Base-by-base conservation (phyloP, 2,113 vertebrate species). In the Pithys albifrons region DNA sequence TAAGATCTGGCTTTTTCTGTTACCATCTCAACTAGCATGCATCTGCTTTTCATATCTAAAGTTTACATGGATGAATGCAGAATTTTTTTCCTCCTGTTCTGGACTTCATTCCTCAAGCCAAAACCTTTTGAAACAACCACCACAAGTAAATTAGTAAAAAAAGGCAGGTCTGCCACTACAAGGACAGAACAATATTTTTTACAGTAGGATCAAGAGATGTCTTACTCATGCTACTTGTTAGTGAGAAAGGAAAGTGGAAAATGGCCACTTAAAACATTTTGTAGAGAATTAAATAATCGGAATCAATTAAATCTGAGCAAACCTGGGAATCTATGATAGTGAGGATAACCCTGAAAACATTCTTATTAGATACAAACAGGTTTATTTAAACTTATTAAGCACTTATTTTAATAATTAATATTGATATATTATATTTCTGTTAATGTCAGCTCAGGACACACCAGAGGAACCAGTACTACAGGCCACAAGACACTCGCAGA, bases 11-110 rank as follows among this genome's bases (percentile, higher is more conserved):
- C n/a, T 93, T 89, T 46, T 73, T 35, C 54, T 93, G 78, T 76
- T 81, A 87, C 35, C 67, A 77, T 54, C 75, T 74, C 69, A 92
- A 33, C 43, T 51, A 88, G 23, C 17, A 19, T 55, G 61, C 73
- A 88, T 91, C 85, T 91, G 90, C 71, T 93, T 95, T 92, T 94
- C n/a, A 22, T 55, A 80, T 84, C 62, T 83, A 19, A 54, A 39
- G 64, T 25, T 55, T 19, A 48, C 35, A 55, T 37, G 17, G 37
- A 69, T 10, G 14, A 87, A 75, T 29, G 22, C 19, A 85, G 77
- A 75, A 27, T 62, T 66, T 69, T 80, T 35, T 85, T 89, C 31
- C 10, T 87, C 58, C 27, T 57, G 5, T 45, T 85, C 48, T 41
- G 12, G n/a, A 78, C 29, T 71, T 64, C 31, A 7, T 41, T 76